Percentiles rank a stretch among this genome's conserved stretches.
Conservation (phyloP, 2,113 vertebrate genomes). For the Microtus pennsylvanicus region DNA sequence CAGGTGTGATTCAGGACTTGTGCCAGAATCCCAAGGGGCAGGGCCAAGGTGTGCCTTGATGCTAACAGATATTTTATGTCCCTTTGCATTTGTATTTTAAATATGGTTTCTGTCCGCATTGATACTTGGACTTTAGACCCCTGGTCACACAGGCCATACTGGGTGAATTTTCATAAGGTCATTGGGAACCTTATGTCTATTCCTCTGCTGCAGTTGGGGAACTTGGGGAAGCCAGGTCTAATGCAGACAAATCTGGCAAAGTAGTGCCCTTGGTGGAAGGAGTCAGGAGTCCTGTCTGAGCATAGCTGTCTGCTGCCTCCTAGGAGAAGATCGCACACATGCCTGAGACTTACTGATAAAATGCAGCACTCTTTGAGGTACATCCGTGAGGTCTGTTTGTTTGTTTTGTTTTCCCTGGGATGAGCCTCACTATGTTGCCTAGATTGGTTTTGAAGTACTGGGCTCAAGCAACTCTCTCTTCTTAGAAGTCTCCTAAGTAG, state of each 20-base stretch:
- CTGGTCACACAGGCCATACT: neutral
- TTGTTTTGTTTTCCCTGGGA: neutral
- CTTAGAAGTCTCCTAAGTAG: neutral
- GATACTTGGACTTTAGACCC: neutral
- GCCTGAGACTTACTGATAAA: neutral
- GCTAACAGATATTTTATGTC: neutral
- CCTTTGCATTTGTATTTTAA: neutral
- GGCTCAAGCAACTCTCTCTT: neutral
- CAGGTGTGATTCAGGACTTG: too few species aligned
- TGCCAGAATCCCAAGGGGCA: too few species aligned
- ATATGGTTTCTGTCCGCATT: neutral
- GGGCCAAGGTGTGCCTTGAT: too few species aligned
- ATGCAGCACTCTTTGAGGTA: neutral
- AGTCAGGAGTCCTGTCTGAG: neutral
- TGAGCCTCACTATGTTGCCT: neutral
- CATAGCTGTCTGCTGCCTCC: neutral
- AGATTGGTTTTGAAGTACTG: neutral
- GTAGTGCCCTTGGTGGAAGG: neutral
- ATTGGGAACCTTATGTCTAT: neutral
- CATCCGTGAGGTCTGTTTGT: too few species aligned
- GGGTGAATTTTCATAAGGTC: neutral
- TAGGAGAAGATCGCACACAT: too few species aligned
- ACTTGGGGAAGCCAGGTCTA: neutral
- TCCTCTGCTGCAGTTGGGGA: neutral
- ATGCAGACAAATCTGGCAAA: neutral